Conservation (phyloP, 2,113 vertebrate species). For the Pimephales promelas region DNA sequence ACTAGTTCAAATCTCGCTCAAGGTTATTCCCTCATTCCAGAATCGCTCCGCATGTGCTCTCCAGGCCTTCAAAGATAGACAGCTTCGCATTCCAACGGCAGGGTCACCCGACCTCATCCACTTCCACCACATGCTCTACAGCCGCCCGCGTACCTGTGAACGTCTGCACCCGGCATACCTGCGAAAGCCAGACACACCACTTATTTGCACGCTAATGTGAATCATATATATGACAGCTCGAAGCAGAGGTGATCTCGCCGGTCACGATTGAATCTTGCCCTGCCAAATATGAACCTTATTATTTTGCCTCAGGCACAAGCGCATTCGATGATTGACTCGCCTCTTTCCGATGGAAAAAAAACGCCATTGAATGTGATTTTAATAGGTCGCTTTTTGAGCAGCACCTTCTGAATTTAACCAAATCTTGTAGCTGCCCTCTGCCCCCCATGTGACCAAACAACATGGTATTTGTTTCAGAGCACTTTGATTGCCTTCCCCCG, state of each 20-base stretch:
- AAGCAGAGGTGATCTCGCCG: conserved; percentile 60
- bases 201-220: conserved; percentile 59
- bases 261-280: conserved; percentile 69
- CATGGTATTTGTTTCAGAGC: conserved; percentile 60
- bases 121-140: conserved; percentile 21
- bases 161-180: not conserved
- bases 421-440: conserved; percentile 62
- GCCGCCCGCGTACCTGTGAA: not conserved
- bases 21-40: conserved; percentile 61
- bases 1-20: conserved; percentile 67
- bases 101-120: conserved; percentile 41
- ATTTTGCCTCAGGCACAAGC: conserved; percentile 74
- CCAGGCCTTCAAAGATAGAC: conserved; percentile 65
- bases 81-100: conserved; percentile 44
- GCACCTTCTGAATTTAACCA: conserved; percentile 73
- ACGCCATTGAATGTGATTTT: conserved; percentile 68
- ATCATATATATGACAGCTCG: conserved; percentile 70
- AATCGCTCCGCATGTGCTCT: conserved; percentile 28
- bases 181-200: conserved; percentile 13
- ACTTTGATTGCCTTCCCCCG: conserved; percentile 54
- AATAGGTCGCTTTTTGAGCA: conserved; percentile 78
- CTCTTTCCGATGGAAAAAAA: not conserved
- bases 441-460: conserved; percentile 21
- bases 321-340: conserved; percentile 14
- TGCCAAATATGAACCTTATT: conserved; percentile 75